Percentiles rank a stretch among this genome's conserved stretches.
Evolutionary conservation across 2,888 invertebrate genomes (phyloP).

Genomic region (Boloria selene): DNA sequence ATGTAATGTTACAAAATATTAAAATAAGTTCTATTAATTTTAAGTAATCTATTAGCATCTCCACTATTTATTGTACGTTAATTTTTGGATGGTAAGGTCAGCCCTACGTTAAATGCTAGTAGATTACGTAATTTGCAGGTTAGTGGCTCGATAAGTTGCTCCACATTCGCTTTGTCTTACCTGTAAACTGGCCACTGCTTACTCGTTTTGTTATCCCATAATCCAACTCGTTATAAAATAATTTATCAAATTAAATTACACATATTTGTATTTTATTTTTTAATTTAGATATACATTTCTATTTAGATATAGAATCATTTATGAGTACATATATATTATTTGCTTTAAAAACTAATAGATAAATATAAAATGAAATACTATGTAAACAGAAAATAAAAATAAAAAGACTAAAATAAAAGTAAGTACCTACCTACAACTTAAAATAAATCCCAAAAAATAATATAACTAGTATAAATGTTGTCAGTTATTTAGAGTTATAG

Average conservation of each 20-base stretch:
- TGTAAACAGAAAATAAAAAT: no score
- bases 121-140: conserved; percentile 66
- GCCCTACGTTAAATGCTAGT: conserved; percentile 55
- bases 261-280: not conserved
- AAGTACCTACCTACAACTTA: no score
- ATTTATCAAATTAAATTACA: not conserved
- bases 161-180: conserved; percentile 74
- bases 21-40: no score
- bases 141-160: conserved; percentile 70
- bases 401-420: no score
- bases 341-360: no score
- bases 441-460: no score
- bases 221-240: not conserved
- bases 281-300: not conserved
- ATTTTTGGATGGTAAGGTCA: conserved; percentile 37
- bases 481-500: not conserved
- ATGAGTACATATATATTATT: no score
- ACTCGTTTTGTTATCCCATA: conserved; percentile 31
- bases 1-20: no score
- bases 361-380: no score
- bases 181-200: conserved; percentile 38
- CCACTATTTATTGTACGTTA: not conserved
- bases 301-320: no score
- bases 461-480: not conserved
- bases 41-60: not conserved